Evolutionary conservation across 2,113 vertebrate genomes (phyloP).

Genomic region (Planiliza haematocheilus): DNA sequence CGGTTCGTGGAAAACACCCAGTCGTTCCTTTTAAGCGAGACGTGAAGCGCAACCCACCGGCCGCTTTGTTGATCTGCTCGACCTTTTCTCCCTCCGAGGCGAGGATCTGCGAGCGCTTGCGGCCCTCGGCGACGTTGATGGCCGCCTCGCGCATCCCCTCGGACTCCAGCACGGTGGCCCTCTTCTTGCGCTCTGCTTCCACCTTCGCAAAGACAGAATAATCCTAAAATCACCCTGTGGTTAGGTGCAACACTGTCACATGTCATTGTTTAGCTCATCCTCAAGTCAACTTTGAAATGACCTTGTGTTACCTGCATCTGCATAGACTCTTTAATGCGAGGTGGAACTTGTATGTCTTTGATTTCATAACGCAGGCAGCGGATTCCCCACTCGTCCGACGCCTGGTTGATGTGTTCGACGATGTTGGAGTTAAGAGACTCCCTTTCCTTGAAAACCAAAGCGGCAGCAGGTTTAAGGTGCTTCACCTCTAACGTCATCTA

Average conservation of each 20-base stretch:
- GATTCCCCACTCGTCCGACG: constrained; percentile 91
- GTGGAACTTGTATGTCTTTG: constrained; percentile 91
- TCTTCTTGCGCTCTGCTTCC: constrained; percentile 89
- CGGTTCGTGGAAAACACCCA: constrained; percentile 25
- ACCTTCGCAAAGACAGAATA: constrained; percentile 79
- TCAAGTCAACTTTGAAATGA: too few species aligned
- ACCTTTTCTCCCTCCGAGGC: constrained; percentile 89
- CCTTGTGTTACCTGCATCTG: constrained; percentile 90
- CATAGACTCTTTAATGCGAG: constrained; percentile 91
- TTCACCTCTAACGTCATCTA: too few species aligned
- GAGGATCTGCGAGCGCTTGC: constrained; percentile 90
- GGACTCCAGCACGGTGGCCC: constrained; percentile 88
- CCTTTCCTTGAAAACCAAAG: constrained; percentile 81
- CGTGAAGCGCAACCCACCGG: constrained; percentile 75
- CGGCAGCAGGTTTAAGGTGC: constrained; percentile 3
- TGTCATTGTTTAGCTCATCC: background rate
- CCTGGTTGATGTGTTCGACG: constrained; percentile 91
- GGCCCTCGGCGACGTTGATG: constrained; percentile 89
- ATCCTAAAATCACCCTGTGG: constrained; percentile 11
- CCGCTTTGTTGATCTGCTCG: constrained; percentile 89
- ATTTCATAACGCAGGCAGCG: constrained; percentile 93
- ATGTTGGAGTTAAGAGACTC: constrained; percentile 89
- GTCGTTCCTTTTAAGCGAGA: constrained; percentile 3
- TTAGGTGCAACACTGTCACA: background rate
- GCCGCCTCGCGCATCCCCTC: constrained; percentile 87